phyloP scores from a whole-genome alignment of 2,888 invertebrate genomes.

The Anaspis maculata region DNA sequence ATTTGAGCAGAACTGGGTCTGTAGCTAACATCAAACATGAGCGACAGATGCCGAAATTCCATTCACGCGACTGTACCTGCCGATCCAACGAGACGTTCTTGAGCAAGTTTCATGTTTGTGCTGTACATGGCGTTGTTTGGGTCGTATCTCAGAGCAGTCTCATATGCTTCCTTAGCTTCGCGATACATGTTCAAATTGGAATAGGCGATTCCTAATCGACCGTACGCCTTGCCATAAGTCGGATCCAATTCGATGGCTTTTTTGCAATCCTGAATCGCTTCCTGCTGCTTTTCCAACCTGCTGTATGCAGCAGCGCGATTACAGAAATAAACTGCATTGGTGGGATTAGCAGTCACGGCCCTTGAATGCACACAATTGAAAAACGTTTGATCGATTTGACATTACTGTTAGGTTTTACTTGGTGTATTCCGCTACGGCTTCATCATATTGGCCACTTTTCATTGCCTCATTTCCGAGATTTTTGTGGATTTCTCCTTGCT shows the following conservation, averaged over 20 bases:
- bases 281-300: constrained; percentile 73
- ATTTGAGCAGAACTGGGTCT: too few relatives aligned
- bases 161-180: constrained; percentile 80
- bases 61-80: background rate
- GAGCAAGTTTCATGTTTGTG: constrained; percentile 76
- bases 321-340: constrained; percentile 92
- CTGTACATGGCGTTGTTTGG: constrained; percentile 87
- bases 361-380: constrained; percentile 38
- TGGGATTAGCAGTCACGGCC: constrained; percentile 79
- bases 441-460: constrained; percentile 70
- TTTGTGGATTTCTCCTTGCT: constrained; percentile 72
- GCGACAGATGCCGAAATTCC: too few relatives aligned
- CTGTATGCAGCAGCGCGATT: constrained; percentile 95
- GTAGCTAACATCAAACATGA: too few relatives aligned
- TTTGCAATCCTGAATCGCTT: constrained; percentile 85
- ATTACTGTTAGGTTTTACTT: constrained; percentile 47
- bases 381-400: background rate
- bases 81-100: constrained; percentile 51
- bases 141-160: constrained; percentile 81
- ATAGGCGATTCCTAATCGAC: constrained; percentile 82
- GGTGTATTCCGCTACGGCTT: constrained; percentile 78
- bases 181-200: constrained; percentile 73
- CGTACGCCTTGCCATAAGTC: constrained; percentile 90
- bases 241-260: constrained; percentile 84
- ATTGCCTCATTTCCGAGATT: constrained; percentile 84